Percentiles rank a stretch among this genome's conserved stretches.
These are phyloP conservation scores for Cotesia vestalis DNA, from an alignment of 1,140 invertebrate genomes.

Conservation along the genomic window DNA sequence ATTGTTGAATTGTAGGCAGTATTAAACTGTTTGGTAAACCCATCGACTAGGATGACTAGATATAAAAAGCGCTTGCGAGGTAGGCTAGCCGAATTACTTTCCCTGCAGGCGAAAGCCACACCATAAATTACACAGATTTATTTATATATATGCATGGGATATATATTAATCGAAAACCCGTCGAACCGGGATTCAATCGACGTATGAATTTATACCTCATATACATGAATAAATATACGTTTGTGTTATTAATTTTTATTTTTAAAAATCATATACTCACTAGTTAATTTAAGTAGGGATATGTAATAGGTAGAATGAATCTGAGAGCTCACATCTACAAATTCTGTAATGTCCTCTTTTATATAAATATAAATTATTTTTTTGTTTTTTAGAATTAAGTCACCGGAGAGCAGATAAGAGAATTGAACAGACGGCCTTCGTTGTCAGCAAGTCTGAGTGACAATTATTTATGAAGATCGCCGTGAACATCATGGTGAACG, in stretches of 20 bases:
- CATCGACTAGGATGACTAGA: slow-evolving; percentile 30
- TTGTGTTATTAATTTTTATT: slow-evolving; percentile 17
- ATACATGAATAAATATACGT: slow-evolving; percentile 20
- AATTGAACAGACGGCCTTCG: neutral
- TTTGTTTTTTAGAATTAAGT: neutral
- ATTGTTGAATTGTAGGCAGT: neutral
- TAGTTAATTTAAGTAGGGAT: too few species aligned
- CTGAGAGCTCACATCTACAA: too few species aligned
- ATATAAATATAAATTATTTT: too few species aligned
- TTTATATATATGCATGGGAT: slow-evolving; percentile 27
- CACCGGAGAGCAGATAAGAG: neutral
- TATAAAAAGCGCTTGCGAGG: neutral
- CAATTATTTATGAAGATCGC: neutral
- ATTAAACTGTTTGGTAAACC: neutral
- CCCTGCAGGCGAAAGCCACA: slow-evolving; percentile 36
- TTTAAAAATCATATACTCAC: too few species aligned
- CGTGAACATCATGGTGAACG: neutral
- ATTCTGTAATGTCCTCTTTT: too few species aligned
- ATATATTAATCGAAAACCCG: slow-evolving; percentile 31
- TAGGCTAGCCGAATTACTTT: slow-evolving; percentile 35
- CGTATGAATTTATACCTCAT: slow-evolving; percentile 4
- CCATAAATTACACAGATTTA: slow-evolving; percentile 32
- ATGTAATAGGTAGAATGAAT: too few species aligned
- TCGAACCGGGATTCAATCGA: slow-evolving; percentile 28
- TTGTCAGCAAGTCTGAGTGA: neutral